A percentile compares a stretch with the other conserved stretches of the same genome.
Evolutionary conservation across 2,797 vertebrate genomes (phyloP).

Genomic region (Coluber constrictor): DNA sequence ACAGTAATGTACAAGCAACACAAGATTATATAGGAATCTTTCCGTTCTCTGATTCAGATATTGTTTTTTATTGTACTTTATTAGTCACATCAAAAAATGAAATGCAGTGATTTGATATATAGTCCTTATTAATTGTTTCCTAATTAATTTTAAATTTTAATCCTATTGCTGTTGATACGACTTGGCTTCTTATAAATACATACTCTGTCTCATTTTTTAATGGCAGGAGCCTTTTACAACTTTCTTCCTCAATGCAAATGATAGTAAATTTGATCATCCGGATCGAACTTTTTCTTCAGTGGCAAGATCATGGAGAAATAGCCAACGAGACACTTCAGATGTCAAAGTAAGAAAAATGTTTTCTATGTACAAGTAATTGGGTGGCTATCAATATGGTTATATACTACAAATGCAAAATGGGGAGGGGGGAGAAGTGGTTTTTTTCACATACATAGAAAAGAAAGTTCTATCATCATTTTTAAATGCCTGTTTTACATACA

Average conservation of each 20-base stretch:
- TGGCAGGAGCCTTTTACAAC: slow-evolving; percentile 94
- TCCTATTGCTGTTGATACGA: slow-evolving; percentile 26
- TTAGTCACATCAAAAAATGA: slow-evolving; percentile 13
- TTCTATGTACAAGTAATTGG: slow-evolving; percentile 2
- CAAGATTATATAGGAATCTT: slow-evolving; percentile 31
- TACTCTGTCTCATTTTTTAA: slow-evolving; percentile 40
- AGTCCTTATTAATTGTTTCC: slow-evolving; percentile 9
- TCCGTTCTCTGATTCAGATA: slow-evolving; percentile 12
- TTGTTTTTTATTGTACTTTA: slow-evolving; percentile 9
- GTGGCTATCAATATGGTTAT: not conserved
- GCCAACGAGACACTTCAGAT: slow-evolving; percentile 96
- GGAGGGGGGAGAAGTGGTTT: not conserved
- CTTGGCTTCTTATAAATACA: not conserved
- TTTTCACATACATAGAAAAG: not conserved
- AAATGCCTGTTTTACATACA: slow-evolving; percentile 2
- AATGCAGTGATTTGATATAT: not conserved
- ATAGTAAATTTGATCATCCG: slow-evolving; percentile 93
- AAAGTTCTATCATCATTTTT: not conserved
- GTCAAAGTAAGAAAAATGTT: slow-evolving; percentile 81
- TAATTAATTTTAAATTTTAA: slow-evolving; percentile 33
- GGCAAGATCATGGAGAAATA: slow-evolving; percentile 92
- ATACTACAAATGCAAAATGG: not conserved
- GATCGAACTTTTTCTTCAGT: slow-evolving; percentile 94
- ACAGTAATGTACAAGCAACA: not conserved
- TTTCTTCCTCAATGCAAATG: slow-evolving; percentile 95